These are phyloP conservation scores for Urocynchramus pylzowi DNA, from an alignment of 2,113 vertebrate genomes.

Conservation along the genomic window DNA sequence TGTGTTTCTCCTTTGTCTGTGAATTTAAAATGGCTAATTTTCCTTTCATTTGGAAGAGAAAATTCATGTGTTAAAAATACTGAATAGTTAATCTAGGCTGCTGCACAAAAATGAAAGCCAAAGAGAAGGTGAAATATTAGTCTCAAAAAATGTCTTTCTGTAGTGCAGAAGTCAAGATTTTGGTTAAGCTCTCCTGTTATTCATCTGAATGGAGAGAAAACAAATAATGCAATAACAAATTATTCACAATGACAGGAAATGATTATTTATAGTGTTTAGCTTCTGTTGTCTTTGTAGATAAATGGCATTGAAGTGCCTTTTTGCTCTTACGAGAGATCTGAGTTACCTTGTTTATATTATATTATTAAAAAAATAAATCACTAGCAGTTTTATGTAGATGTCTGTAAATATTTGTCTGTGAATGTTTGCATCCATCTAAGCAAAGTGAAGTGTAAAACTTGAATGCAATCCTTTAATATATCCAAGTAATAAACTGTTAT, in stretches of 20 bases:
- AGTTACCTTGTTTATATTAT: neutral
- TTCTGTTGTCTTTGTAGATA: neutral
- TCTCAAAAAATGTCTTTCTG: neutral
- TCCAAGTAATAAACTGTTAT: neutral
- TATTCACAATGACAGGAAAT: neutral
- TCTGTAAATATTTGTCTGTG: neutral
- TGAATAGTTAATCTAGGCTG: neutral
- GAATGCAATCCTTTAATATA: neutral
- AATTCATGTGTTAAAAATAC: neutral
- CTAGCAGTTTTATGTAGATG: neutral
- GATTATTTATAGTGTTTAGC: neutral
- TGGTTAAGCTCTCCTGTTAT: neutral
- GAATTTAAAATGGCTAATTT: neutral
- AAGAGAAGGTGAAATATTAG: neutral
- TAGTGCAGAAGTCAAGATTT: neutral
- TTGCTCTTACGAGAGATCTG: neutral
- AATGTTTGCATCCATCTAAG: neutral
- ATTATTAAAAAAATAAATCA: conserved; percentile 11
- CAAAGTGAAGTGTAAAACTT: neutral
- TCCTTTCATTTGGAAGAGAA: neutral
- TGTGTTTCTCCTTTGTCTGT: neutral
- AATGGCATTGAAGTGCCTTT: neutral
- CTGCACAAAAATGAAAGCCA: neutral
- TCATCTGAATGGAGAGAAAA: neutral
- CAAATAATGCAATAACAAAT: neutral